Conservation (phyloP, 2,113 vertebrate species). For the Sminthopsis crassicaudata region DNA sequence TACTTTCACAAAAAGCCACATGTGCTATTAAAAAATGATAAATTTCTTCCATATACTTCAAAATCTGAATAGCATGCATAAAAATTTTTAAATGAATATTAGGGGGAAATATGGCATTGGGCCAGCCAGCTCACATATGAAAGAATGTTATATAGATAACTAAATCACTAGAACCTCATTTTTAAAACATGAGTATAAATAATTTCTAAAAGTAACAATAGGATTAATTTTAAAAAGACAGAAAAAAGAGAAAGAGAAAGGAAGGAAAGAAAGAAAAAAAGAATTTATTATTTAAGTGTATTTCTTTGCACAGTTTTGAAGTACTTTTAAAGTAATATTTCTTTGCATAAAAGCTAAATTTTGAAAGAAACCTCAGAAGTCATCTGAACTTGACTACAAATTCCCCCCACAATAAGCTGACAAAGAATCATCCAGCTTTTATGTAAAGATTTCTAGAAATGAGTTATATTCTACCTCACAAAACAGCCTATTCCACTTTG, state of each 20-base stretch:
- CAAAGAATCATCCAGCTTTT: not conserved
- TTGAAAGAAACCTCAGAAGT: not conserved
- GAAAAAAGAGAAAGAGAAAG: no score
- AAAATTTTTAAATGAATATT: conserved; percentile 7
- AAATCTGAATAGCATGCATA: not conserved
- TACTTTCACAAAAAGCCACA: not conserved
- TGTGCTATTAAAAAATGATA: not conserved
- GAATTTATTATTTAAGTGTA: not conserved
- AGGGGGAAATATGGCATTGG: not conserved
- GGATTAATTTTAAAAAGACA: not conserved
- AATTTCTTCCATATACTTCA: not conserved
- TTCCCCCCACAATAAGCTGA: not conserved
- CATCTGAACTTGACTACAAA: not conserved
- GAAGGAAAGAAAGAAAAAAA: not conserved
- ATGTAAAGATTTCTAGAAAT: not conserved
- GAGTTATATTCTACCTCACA: not conserved
- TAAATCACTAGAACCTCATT: not conserved
- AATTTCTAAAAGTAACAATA: not conserved
- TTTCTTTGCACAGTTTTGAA: not conserved
- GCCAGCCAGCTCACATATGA: not conserved
- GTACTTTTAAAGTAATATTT: not conserved
- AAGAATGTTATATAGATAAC: not conserved
- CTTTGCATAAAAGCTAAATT: not conserved
- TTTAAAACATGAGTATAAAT: conserved; percentile 14
- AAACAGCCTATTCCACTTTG: not conserved